Evolutionary conservation across 2,797 vertebrate genomes (phyloP).

Genomic region (Oceanodroma leucorhoa): DNA sequence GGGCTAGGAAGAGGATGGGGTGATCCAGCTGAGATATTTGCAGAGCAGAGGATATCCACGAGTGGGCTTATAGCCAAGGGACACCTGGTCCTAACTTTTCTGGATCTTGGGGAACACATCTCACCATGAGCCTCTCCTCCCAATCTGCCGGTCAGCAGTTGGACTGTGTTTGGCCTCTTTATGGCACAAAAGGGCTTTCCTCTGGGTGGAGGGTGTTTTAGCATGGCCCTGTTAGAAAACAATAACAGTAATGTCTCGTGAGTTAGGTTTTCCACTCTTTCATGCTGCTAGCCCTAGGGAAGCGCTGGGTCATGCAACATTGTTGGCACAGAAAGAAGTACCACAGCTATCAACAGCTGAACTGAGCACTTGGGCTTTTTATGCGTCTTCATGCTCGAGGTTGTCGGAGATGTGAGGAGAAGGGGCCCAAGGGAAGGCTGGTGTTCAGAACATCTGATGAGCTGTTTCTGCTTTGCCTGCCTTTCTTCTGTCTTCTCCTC

Average conservation of each 20-base stretch:
- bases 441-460: neutral
- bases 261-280: slow-evolving; percentile 19
- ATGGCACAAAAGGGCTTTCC: neutral
- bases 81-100: neutral
- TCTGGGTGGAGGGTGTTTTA: neutral
- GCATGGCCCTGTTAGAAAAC: neutral
- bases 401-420: neutral
- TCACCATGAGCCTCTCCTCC: neutral
- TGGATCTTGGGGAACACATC: neutral
- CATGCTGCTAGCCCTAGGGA: neutral
- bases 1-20: neutral
- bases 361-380: neutral
- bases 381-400: neutral
- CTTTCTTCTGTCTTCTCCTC: neutral
- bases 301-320: neutral
- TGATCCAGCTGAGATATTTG: neutral
- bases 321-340: neutral
- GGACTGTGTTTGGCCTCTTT: neutral
- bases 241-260: neutral
- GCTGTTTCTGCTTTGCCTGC: neutral
- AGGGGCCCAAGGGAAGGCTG: neutral
- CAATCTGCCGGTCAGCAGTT: neutral
- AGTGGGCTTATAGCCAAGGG: neutral
- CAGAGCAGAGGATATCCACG: neutral
- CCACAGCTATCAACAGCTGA: neutral